Evolutionary conservation across 2,113 vertebrate species (phyloP).

Genomic region (Pao palembangensis): DNA sequence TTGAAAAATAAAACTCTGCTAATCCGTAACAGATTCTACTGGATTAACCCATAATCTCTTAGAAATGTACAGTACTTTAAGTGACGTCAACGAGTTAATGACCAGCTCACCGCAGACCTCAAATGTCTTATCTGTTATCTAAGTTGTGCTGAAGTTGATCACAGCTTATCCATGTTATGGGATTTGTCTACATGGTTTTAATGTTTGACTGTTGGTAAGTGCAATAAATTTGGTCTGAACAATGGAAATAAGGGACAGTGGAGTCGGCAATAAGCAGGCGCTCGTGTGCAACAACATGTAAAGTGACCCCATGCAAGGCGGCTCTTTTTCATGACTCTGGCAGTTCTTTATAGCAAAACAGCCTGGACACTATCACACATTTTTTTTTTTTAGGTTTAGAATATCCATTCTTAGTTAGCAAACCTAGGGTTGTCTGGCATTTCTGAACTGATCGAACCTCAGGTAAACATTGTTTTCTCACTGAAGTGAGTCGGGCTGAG

Average conservation of each 20-base stretch:
- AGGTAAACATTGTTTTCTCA: slow-evolving; percentile 4
- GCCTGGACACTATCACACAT: slow-evolving; percentile 4
- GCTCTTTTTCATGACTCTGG: slow-evolving; percentile 12
- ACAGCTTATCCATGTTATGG: neutral
- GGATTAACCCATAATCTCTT: slow-evolving; percentile 18
- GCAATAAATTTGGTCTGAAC: slow-evolving; percentile 27
- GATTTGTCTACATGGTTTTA: neutral
- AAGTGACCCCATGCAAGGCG: slow-evolving; percentile 52
- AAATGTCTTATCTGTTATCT: neutral
- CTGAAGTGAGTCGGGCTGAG: slow-evolving; percentile 7
- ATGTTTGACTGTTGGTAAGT: slow-evolving; percentile 35
- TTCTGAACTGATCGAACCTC: slow-evolving; percentile 20
- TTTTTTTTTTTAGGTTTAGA: slow-evolving; percentile 2
- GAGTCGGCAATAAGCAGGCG: slow-evolving; percentile 51
- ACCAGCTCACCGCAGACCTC: slow-evolving; percentile 6
- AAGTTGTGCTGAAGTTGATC: neutral
- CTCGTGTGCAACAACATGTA: slow-evolving; percentile 41
- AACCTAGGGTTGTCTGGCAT: slow-evolving; percentile 48
- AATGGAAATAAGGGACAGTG: slow-evolving; percentile 23
- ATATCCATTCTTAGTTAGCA: neutral
- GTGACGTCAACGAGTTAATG: slow-evolving; percentile 7
- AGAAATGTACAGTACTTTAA: slow-evolving; percentile 18
- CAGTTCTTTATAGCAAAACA: slow-evolving; percentile 29
- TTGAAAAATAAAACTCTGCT: slow-evolving; percentile 19
- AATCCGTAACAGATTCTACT: slow-evolving; percentile 18